Evolutionary conservation across 2,113 vertebrate species (phyloP), one percentile per base, ranked within the genome.

Genomic region (Puntigrus tetrazona): DNA sequence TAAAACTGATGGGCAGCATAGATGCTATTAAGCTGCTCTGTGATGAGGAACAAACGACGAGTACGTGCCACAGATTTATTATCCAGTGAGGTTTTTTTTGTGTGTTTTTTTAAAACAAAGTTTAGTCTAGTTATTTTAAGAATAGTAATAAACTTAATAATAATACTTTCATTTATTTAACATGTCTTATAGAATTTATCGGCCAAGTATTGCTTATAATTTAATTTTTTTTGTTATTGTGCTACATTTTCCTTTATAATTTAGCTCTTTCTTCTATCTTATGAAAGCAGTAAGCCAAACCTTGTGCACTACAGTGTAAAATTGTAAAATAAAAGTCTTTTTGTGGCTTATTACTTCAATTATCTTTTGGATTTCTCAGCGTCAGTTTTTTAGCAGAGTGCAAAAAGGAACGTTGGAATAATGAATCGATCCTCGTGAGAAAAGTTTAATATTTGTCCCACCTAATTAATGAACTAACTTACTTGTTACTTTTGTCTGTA

Each of bases 21-120:
- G n/a, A 79, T 70, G 86, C 88, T 85, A 88, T 93, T 93, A 93
- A 84, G 84, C 83, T 81, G 91, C 70, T 91, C 91, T 81, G 78
- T 90, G 89, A 88, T 87, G 89, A 88, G 91, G 88, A 93, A 93
- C 87, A 63, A 88, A 88, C 34, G 83, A 77, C 1, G 8, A 61
- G 59, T n/a, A 22, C 78, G 83, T 75, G 69, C 69, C 81, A 67
- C 50, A 0, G 16, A 81, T 69, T 75, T 50, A 61, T 87, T 69
- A 65, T 27, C 45, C 55, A 18, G 13, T 47, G 6, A 31, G 67
- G 31, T 11, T 31, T 52, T 50, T 47, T 47, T 73, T n/a, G n/a
- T n/a, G n/a, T n/a, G n/a, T n/a, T 73, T 13, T 34, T 67, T 7
- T 7, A 0, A 16, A 65, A 7, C 3, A 73, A 36, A 52, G 6